phyloP scores from a whole-genome alignment of 2,888 invertebrate genomes.

The Cinara cedri region DNA sequence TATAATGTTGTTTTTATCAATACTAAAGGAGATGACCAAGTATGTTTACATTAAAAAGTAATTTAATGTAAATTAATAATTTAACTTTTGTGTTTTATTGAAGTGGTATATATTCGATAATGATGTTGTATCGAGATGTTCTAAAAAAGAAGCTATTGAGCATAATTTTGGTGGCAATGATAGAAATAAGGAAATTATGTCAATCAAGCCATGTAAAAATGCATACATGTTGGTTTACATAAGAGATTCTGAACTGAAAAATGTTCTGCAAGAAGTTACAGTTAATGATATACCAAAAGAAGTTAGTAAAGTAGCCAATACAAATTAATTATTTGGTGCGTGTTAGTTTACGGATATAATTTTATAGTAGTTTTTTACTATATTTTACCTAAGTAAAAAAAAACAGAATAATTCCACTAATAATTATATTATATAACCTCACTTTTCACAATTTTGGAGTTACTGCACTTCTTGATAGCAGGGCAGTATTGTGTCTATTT shows the following conservation, averaged over 20 bases:
- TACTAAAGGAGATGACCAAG: conserved; percentile 91
- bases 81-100: conserved; percentile 56
- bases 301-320: conserved; percentile 61
- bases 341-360: conserved; percentile 18
- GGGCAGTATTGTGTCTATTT: too few species aligned
- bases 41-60: conserved; percentile 63
- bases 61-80: not conserved
- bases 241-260: conserved; percentile 83
- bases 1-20: conserved; percentile 99
- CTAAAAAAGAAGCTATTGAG: conserved; percentile 94
- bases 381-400: too few species aligned
- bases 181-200: conserved; percentile 82
- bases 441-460: too few species aligned
- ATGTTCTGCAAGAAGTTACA: conserved; percentile 87
- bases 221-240: conserved; percentile 99
- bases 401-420: too few species aligned
- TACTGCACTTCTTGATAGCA: too few species aligned
- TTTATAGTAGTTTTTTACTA: conserved; percentile 14
- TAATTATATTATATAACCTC: too few species aligned
- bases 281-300: conserved; percentile 89
- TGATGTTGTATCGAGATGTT: conserved; percentile 96
- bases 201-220: conserved; percentile 95
- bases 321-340: not conserved
- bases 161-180: conserved; percentile 98
- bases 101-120: conserved; percentile 99